Percentiles rank a stretch among this genome's conserved stretches.
Evolutionary conservation across 2,113 vertebrate species (phyloP).

Genomic region (Calyptomena viridis): DNA sequence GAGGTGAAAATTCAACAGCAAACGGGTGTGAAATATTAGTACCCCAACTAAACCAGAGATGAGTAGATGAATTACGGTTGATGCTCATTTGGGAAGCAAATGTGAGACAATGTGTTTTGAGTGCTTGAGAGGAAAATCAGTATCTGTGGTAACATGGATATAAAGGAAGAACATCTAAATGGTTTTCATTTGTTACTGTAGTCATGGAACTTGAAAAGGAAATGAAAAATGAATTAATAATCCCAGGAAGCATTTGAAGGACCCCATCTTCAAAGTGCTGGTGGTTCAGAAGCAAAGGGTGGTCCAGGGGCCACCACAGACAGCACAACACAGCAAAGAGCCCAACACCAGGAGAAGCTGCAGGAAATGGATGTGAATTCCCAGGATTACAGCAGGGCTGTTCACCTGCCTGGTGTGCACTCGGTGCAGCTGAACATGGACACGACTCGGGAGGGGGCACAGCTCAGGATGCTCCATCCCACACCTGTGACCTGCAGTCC

Average conservation of each 20-base stretch:
- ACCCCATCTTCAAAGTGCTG: neutral
- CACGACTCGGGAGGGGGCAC: accelerated
- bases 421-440: accelerated
- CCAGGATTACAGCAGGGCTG: neutral
- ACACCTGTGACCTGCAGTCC: neutral
- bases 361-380: neutral
- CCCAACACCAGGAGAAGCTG: neutral
- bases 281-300: neutral
- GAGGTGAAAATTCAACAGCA: neutral
- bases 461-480: neutral
- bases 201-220: constrained; percentile 23
- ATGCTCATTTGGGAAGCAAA: constrained; percentile 15
- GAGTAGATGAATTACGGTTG: neutral
- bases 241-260: constrained; percentile 2
- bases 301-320: neutral
- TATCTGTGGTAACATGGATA: constrained; percentile 2
- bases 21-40: neutral
- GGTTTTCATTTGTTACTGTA: neutral
- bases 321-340: neutral
- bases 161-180: neutral
- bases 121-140: neutral
- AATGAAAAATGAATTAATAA: constrained; percentile 10
- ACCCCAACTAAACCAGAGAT: neutral
- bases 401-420: neutral
- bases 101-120: neutral